Conservation (phyloP, 2,797 vertebrate genomes). For the Cichlasoma orientale region DNA sequence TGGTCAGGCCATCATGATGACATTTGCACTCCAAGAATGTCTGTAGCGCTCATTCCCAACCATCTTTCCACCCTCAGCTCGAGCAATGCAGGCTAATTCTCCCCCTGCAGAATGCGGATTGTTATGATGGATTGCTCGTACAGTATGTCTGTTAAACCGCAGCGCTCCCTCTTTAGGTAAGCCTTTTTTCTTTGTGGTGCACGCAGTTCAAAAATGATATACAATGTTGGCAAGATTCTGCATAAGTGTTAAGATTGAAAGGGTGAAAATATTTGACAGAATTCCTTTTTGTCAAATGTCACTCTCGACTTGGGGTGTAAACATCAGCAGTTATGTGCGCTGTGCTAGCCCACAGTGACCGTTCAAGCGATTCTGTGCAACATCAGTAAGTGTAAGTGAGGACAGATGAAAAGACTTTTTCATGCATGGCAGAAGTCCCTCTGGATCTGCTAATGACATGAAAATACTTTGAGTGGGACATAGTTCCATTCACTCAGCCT, state of each 20-base stretch:
- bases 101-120: slow-evolving; percentile 54
- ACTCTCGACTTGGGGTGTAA: slow-evolving; percentile 1
- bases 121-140: slow-evolving; percentile 58
- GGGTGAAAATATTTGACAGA: neutral
- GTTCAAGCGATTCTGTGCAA: slow-evolving; percentile 5
- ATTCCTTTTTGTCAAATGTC: slow-evolving; percentile 4
- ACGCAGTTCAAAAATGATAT: slow-evolving; percentile 1
- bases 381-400: slow-evolving; percentile 37
- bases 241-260: neutral
- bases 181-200: slow-evolving; percentile 27
- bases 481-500: slow-evolving; percentile 33
- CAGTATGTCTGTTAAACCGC: slow-evolving; percentile 56
- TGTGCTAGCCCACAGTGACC: neutral
- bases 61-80: slow-evolving; percentile 71
- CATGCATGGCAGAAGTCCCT: slow-evolving; percentile 46
- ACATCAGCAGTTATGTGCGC: neutral
- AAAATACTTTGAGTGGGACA: slow-evolving; percentile 35
- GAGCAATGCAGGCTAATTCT: slow-evolving; percentile 52
- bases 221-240: neutral
- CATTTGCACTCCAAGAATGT: slow-evolving; percentile 77
- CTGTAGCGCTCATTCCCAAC: slow-evolving; percentile 63
- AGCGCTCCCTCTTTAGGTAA: slow-evolving; percentile 40
- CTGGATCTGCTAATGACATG: slow-evolving; percentile 39
- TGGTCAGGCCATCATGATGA: slow-evolving; percentile 69
- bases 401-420: slow-evolving; percentile 55